Evolutionary conservation across 2,113 vertebrate species (phyloP).

Genomic region (Callorhinus ursinus): DNA sequence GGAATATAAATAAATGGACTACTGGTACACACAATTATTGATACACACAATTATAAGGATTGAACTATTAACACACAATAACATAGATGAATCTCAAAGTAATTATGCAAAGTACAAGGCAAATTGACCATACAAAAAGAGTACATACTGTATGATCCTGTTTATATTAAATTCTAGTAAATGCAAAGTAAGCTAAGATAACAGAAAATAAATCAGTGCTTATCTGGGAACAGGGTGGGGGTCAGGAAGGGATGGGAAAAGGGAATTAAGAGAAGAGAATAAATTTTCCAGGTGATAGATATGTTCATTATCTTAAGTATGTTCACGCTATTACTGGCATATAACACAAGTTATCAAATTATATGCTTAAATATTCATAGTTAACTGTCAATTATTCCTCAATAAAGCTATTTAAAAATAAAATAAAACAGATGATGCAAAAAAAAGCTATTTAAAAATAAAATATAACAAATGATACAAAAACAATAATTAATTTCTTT

Average conservation of each 20-base stretch:
- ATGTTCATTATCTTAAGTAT: not conserved
- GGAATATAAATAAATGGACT: not conserved
- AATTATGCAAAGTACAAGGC: not conserved
- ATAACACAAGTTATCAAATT: not conserved
- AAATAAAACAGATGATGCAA: not conserved
- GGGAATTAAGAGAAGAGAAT: not conserved
- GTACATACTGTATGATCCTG: not conserved
- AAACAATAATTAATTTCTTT: not conserved
- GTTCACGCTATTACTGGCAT: not conserved
- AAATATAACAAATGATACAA: not conserved
- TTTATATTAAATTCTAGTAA: not conserved
- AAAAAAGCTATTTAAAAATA: not conserved
- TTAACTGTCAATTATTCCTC: not conserved
- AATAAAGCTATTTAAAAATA: not conserved
- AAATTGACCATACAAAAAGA: not conserved
- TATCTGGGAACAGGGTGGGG: not conserved
- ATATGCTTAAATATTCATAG: not conserved
- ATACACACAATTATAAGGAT: not conserved
- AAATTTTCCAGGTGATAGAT: not conserved
- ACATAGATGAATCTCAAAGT: not conserved
- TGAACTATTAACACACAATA: not conserved
- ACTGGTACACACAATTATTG: not conserved
- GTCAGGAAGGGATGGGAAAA: not conserved
- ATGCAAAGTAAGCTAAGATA: not conserved
- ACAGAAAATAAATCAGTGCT: not conserved